Base-by-base conservation (phyloP, 2,797 vertebrate genomes). In the Psittacula echo region DNA sequence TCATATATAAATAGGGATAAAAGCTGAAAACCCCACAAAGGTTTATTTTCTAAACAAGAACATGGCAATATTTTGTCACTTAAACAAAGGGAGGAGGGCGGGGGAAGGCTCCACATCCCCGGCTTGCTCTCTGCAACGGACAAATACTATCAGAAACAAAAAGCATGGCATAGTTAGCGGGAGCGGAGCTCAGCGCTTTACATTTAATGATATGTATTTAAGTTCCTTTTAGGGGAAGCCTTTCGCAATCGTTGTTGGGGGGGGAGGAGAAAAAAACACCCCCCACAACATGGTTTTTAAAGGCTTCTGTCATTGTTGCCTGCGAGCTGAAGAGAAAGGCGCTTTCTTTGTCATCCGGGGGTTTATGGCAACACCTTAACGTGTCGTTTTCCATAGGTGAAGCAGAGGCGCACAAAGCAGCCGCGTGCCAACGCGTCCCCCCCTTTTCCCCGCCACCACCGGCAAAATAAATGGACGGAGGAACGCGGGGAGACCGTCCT, bases 111-210 rank as follows among this genome's bases (percentile, higher is more conserved):
- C 94, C 6, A 4, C 78, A 95, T 96, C 93, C 79, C 60, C 80
- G 41, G 81, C 93, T 96, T 89, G 81, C 91, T 94, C 95, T 96
- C 83, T 92, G 95, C 93, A 80, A 95, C 32, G 95, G 96, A 97
- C 95, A 96, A 96, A 96, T 94, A 93, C 84, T 93, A 96, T 89
- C 86, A 97, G 94, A 95, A 96, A 95, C 90, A 96, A 97, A 96
- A 97, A 93, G 84, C 95, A 21, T 94, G 91, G 95, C 95, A 96
- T 89, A 95, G 91, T 96, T 97, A 95, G 78, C 72, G 61, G 91
- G 39, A 91, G 90, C 23, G 1, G 61, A 96, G 93, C 95, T 89
- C 82, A 71, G 60, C 0, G 19, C 91, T 92, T 93, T 94, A 90
- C 61, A 91, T 95, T 96, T 95, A 95, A 94, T 94, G 68, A 88